A percentile compares a stretch with the other conserved stretches of the same genome.
These are phyloP conservation scores for Phenganax subtilis DNA, from an alignment of 92 coral and sea anemone genomes.

Conservation along the genomic window DNA sequence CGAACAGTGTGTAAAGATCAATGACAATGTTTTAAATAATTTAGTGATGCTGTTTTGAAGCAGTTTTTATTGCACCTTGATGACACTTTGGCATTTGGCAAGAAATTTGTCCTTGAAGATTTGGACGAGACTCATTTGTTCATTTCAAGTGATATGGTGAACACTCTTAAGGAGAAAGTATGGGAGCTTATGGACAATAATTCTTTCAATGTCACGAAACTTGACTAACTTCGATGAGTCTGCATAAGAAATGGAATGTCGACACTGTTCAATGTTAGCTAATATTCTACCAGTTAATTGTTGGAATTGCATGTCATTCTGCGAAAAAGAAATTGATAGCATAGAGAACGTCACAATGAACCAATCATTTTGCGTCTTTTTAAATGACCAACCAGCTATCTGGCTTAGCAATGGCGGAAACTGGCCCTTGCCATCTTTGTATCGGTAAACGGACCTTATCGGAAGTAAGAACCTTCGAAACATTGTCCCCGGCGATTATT, in stretches of 20 bases:
- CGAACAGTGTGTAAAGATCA: background rate
- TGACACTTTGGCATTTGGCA: slow-evolving; percentile 67
- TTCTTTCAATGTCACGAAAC: slow-evolving; percentile 75
- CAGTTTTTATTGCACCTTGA: slow-evolving; percentile 86
- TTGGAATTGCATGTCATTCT: too few relatives aligned
- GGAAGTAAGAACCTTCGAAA: background rate
- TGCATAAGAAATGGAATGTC: background rate
- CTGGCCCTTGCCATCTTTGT: too few relatives aligned
- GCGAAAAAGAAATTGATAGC: too few relatives aligned
- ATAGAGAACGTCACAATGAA: too few relatives aligned
- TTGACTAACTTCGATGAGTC: slow-evolving; percentile 22
- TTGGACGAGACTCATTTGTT: slow-evolving; percentile 91
- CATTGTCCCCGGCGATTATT: slow-evolving; percentile 14
- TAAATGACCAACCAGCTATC: too few relatives aligned
- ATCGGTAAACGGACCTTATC: too few relatives aligned
- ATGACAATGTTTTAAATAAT: background rate
- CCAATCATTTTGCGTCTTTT: too few relatives aligned
- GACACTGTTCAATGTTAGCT: too few relatives aligned
- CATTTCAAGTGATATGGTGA: slow-evolving; percentile 86
- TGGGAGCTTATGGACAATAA: slow-evolving; percentile 97
- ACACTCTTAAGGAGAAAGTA: slow-evolving; percentile 76
- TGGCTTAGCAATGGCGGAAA: too few relatives aligned
- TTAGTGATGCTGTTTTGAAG: slow-evolving; percentile 88
- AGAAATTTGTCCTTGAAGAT: slow-evolving; percentile 84
- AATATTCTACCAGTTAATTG: too few relatives aligned